phyloP scores from a whole-genome alignment of 2,113 vertebrate genomes.

The Oncorhynchus kisutch region DNA sequence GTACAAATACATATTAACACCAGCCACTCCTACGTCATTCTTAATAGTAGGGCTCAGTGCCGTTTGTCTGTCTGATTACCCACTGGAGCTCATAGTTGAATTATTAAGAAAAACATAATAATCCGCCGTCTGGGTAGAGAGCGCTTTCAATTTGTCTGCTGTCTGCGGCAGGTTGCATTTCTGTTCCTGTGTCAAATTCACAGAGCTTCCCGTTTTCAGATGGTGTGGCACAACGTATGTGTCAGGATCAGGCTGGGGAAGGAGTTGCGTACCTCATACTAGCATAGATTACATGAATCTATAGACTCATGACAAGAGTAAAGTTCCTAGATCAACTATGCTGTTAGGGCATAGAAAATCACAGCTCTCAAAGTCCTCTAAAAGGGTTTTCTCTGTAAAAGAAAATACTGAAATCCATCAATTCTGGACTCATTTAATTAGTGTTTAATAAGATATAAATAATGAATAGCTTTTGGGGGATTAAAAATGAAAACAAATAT shows the following conservation, averaged over 20 bases:
- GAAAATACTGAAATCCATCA: not conserved
- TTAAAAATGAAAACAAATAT: not conserved
- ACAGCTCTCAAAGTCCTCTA: not conserved
- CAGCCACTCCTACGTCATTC: constrained; percentile 8
- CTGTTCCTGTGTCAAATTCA: too few species aligned
- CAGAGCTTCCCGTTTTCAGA: too few species aligned
- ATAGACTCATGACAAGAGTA: too few species aligned
- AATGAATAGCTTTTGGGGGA: not conserved
- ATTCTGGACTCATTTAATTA: not conserved
- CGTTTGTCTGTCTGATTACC: constrained; percentile 8
- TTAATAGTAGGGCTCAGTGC: constrained; percentile 10
- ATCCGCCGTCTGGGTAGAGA: constrained; percentile 11
- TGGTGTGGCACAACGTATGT: too few species aligned
- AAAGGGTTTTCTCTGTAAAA: not conserved
- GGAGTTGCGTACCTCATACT: too few species aligned
- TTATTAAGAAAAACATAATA: constrained; percentile 27
- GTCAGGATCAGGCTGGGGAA: too few species aligned
- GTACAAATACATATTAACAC: constrained; percentile 20
- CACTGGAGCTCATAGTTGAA: constrained; percentile 10
- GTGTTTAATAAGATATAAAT: not conserved
- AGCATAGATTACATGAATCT: too few species aligned
- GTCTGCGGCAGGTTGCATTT: not conserved
- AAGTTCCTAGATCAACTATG: too few species aligned
- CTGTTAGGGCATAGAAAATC: not conserved
- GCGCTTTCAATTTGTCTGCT: not conserved